Evolutionary conservation across 2,888 invertebrate species (phyloP), one percentile per base, ranked within the genome.

Genomic region (Formica aserva): DNA sequence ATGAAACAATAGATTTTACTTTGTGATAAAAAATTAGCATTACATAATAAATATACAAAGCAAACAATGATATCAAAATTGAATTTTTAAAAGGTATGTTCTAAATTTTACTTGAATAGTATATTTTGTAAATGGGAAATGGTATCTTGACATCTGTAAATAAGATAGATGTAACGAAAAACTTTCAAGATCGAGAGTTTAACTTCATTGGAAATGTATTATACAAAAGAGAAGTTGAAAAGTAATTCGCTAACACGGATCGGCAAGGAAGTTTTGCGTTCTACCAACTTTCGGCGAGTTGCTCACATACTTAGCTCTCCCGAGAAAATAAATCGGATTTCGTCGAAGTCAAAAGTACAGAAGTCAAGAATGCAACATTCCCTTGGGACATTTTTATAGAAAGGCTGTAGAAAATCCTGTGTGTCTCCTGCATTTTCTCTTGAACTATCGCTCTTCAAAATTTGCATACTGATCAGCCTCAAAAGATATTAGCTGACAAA

Each of bases 301-400:
- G 52, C 63, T 81, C 78, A 67, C 48, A 69, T 78, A 67, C 52
- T 78, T 60, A 41, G 35, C 45, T 76, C 65, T 75, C 55, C 15
- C 15, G 32, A 62, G 78, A n/a, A 78, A 69, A 78, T 67, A 66
- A 69, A 83, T 83, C 69, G 66, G 60, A 83, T 83, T 83, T 83
- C 60, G 67, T 78, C 71, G 72, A 78, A 87, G 74, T 75, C 71
- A 84, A 74, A 86, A 86, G 82, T 65, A 82, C 85, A 87, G 88
- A 88, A 92, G 91, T 88, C 92, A 93, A 92, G 86, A 87, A 91
- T 92, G 92, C 89, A 41, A 71, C 74, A 72, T 80, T 80, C 8
- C 32, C 45, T 6, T 13, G 32, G 60, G 13, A 35, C 1, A 57
- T 45, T 80, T 63, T 55, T 32, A 55, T 66, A 52, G 48, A n/a